Conservation (phyloP, 2,113 vertebrate genomes). For the Datnioides undecimradiatus region DNA sequence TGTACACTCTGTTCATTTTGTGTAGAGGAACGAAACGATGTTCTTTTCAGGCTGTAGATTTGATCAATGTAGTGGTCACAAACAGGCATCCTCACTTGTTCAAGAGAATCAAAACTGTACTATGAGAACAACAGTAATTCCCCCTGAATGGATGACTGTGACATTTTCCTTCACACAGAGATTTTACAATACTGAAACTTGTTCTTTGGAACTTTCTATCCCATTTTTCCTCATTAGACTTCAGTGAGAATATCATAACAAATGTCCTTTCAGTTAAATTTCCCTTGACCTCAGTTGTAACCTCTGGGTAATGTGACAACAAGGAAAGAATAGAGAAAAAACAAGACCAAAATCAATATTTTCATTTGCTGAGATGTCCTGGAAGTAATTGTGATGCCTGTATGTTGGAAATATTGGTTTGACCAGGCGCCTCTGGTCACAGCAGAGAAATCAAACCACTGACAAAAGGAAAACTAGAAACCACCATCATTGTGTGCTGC, state of each 20-base stretch:
- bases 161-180: slow-evolving; percentile 22
- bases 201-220: neutral
- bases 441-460: slow-evolving; percentile 20
- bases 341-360: slow-evolving; percentile 37
- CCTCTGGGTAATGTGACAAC: neutral
- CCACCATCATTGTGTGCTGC: neutral
- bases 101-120: slow-evolving; percentile 28
- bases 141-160: slow-evolving; percentile 10
- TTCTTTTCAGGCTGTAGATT: slow-evolving; percentile 39
- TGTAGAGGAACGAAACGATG: neutral
- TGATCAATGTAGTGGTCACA: slow-evolving; percentile 36
- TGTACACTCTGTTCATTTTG: slow-evolving; percentile 11
- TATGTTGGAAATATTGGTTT: slow-evolving; percentile 13
- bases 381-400: slow-evolving; percentile 26
- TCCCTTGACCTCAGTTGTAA: neutral
- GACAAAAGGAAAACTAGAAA: slow-evolving; percentile 33
- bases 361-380: slow-evolving; percentile 21
- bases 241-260: neutral
- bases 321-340: neutral
- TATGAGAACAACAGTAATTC: slow-evolving; percentile 2
- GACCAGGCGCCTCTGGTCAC: slow-evolving; percentile 20
- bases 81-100: slow-evolving; percentile 23
- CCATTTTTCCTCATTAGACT: neutral
- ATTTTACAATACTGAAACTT: slow-evolving; percentile 10
- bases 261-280: neutral